Conservation (phyloP, 2,888 invertebrate species). For the Rhagonycha fulva region DNA sequence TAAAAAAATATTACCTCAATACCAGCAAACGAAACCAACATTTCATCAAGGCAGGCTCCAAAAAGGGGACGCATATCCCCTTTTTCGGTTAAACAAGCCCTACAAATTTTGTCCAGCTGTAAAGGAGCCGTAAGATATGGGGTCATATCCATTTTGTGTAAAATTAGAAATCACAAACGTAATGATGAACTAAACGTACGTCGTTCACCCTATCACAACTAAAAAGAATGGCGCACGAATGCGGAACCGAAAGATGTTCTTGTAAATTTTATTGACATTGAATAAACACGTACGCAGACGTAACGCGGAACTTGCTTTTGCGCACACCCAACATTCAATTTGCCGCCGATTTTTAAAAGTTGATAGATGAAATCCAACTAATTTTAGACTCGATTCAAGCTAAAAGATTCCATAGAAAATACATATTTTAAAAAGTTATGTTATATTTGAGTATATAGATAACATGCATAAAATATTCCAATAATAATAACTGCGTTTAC, state of each 20-base stretch:
- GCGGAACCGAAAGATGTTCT: slow-evolving; percentile 40
- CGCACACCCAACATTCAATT: slow-evolving; percentile 16
- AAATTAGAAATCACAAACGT: slow-evolving; percentile 48
- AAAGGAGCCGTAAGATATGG: slow-evolving; percentile 53
- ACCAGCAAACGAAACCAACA: slow-evolving; percentile 55
- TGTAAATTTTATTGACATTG: slow-evolving; percentile 11
- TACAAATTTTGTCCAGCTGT: slow-evolving; percentile 55
- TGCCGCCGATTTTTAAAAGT: slow-evolving; percentile 11
- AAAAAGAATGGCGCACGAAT: slow-evolving; percentile 37
- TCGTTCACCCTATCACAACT: slow-evolving; percentile 35
- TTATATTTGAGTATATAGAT: too few relatives aligned
- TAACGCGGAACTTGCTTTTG: slow-evolving; percentile 38
- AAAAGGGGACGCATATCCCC: slow-evolving; percentile 58
- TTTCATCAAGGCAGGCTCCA: slow-evolving; percentile 58
- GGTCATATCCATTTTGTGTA: slow-evolving; percentile 52
- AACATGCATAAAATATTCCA: too few relatives aligned
- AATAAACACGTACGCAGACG: slow-evolving; percentile 38
- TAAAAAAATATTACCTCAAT: slow-evolving; percentile 47
- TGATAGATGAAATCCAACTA: background rate
- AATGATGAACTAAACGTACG: slow-evolving; percentile 37
- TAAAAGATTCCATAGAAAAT: background rate
- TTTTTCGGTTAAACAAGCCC: slow-evolving; percentile 56
- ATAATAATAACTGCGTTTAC: too few relatives aligned
- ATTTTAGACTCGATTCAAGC: background rate
- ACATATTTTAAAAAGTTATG: background rate